These are phyloP conservation scores for Psettodes erumei DNA, from an alignment of 2,113 vertebrate genomes.

Conservation along the genomic window DNA sequence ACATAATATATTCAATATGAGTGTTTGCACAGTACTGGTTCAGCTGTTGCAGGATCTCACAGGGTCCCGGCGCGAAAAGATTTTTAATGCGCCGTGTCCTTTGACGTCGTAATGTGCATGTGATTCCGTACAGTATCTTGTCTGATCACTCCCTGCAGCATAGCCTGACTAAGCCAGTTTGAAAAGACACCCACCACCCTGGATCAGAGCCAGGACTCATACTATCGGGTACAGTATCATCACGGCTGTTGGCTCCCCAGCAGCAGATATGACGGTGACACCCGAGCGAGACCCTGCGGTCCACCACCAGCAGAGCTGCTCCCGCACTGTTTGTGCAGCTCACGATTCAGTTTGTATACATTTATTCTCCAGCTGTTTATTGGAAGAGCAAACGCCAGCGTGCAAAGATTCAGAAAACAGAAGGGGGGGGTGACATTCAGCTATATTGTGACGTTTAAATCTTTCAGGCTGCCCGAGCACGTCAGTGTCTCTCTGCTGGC, in stretches of 20 bases:
- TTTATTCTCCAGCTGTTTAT: slow-evolving; percentile 36
- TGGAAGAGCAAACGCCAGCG: slow-evolving; percentile 15
- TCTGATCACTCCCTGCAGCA: slow-evolving; percentile 66
- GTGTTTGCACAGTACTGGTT: slow-evolving; percentile 11
- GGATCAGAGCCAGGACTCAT: slow-evolving; percentile 65
- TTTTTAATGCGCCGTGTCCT: slow-evolving; percentile 38
- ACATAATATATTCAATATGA: slow-evolving; percentile 10
- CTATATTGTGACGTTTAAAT: slow-evolving; percentile 38
- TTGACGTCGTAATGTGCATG: slow-evolving; percentile 45
- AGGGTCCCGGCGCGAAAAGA: slow-evolving; percentile 32
- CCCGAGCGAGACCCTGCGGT: slow-evolving; percentile 53
- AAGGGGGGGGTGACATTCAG: slow-evolving; percentile 19
- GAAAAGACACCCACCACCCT: slow-evolving; percentile 65
- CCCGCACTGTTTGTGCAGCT: slow-evolving; percentile 25
- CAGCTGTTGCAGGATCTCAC: slow-evolving; percentile 17
- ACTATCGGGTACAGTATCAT: slow-evolving; percentile 58
- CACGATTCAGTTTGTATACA: slow-evolving; percentile 16
- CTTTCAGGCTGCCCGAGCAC: slow-evolving; percentile 32
- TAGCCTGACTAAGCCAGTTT: slow-evolving; percentile 71
- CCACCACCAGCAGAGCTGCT: slow-evolving; percentile 49
- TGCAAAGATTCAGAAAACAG: slow-evolving; percentile 27
- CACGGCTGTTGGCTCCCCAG: slow-evolving; percentile 60
- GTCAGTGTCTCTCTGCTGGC: slow-evolving; percentile 10
- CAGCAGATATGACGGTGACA: slow-evolving; percentile 73
- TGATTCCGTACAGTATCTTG: slow-evolving; percentile 62